Conservation (phyloP, 1,140 invertebrate species). For the Dendrolimus punctatus region DNA sequence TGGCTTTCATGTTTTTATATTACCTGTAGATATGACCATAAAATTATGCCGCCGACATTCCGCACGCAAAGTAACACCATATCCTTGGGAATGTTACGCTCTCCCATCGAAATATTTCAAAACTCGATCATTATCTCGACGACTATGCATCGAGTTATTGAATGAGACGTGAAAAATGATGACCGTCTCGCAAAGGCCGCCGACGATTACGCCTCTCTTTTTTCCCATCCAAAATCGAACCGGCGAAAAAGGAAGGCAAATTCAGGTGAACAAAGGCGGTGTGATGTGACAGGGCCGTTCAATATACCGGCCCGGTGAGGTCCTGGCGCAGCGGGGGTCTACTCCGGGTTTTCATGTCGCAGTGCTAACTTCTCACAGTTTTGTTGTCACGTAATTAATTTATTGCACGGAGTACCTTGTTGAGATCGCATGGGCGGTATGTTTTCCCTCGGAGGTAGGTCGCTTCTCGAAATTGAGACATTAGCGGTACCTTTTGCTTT, state of each 20-base stretch:
- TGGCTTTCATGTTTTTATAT: too few relatives aligned
- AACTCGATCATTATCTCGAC: slow-evolving; percentile 64
- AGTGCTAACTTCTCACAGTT: slow-evolving; percentile 55
- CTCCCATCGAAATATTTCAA: slow-evolving; percentile 66
- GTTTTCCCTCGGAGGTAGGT: slow-evolving; percentile 49
- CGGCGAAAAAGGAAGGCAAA: slow-evolving; percentile 50
- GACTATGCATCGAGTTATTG: slow-evolving; percentile 64
- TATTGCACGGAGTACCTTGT: slow-evolving; percentile 41
- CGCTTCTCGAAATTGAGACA: slow-evolving; percentile 58
- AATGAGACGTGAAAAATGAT: slow-evolving; percentile 71
- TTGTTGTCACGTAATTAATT: slow-evolving; percentile 68
- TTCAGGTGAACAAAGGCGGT: slow-evolving; percentile 61
- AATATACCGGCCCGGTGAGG: slow-evolving; percentile 44
- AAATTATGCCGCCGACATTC: slow-evolving; percentile 46
- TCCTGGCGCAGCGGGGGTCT: slow-evolving; percentile 50
- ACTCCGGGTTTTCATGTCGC: slow-evolving; percentile 36
- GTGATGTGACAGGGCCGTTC: slow-evolving; percentile 53
- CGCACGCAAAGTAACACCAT: slow-evolving; percentile 69
- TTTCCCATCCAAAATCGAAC: slow-evolving; percentile 26
- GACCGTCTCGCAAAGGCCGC: slow-evolving; percentile 55
- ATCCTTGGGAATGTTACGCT: slow-evolving; percentile 66
- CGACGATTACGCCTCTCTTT: slow-evolving; percentile 48
- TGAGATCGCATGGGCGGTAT: slow-evolving; percentile 40
- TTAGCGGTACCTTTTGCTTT: slow-evolving; percentile 37
- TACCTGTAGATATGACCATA: slow-evolving; percentile 14